phyloP scores from a whole-genome alignment of 1,140 invertebrate species.

The Drosophila ambigua region DNA sequence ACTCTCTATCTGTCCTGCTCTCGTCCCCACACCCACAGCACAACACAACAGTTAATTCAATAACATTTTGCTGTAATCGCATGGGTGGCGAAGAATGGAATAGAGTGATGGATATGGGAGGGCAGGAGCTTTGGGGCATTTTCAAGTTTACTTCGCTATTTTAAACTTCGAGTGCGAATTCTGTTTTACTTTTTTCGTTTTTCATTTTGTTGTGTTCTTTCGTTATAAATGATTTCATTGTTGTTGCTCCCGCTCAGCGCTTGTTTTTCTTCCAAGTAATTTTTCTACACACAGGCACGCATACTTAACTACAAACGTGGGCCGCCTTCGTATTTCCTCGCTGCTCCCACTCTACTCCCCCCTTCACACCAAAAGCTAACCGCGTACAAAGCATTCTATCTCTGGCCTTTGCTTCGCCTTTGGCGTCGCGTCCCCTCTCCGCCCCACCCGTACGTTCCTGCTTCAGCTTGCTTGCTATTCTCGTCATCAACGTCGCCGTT shows the following conservation, averaged over 20 bases:
- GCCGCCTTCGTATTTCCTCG: slow-evolving; percentile 44
- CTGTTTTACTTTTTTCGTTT: slow-evolving; percentile 7
- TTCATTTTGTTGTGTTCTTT: slow-evolving; percentile 40
- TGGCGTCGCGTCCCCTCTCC: not conserved
- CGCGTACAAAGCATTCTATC: slow-evolving; percentile 60
- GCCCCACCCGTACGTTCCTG: slow-evolving; percentile 3
- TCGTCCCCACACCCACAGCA: too few relatives aligned
- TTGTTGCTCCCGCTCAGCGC: slow-evolving; percentile 57
- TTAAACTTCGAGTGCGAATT: slow-evolving; percentile 27
- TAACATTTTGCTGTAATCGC: not conserved
- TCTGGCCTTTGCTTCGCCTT: slow-evolving; percentile 31
- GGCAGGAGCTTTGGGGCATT: not conserved
- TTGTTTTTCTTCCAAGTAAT: slow-evolving; percentile 69
- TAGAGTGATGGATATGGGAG: not conserved
- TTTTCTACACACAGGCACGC: slow-evolving; percentile 61
- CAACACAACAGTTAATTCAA: too few relatives aligned
- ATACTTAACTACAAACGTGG: slow-evolving; percentile 62
- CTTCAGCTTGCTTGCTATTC: slow-evolving; percentile 68
- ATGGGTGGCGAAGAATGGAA: too few relatives aligned
- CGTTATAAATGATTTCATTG: slow-evolving; percentile 77
- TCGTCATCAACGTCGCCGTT: slow-evolving; percentile 74
- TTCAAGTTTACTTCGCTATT: slow-evolving; percentile 8
- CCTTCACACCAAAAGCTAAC: slow-evolving; percentile 4
- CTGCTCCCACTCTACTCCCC: slow-evolving; percentile 1
- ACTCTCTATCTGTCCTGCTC: not conserved